phyloP scores from a whole-genome alignment of 2,888 invertebrate genomes.

The Endotricha flammealis region DNA sequence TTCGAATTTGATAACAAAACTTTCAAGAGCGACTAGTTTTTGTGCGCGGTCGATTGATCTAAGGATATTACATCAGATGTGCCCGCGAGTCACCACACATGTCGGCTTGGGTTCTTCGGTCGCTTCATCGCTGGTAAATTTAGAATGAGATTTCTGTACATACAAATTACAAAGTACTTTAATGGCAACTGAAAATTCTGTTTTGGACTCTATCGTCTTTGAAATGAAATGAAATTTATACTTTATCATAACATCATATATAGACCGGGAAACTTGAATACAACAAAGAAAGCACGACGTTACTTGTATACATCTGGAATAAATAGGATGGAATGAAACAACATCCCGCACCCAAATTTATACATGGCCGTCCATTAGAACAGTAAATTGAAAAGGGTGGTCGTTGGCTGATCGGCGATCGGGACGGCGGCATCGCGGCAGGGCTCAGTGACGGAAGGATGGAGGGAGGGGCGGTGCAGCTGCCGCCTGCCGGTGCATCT shows the following conservation, averaged over 20 bases:
- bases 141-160: conserved; percentile 19
- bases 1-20: conserved; percentile 34
- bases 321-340: conserved; percentile 9
- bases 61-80: conserved; percentile 46
- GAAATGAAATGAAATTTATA: too few relatives aligned
- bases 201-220: too few relatives aligned
- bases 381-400: conserved; percentile 35
- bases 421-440: conserved; percentile 31
- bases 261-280: too few relatives aligned
- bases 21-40: conserved; percentile 64
- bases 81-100: conserved; percentile 24
- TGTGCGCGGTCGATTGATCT: conserved; percentile 26
- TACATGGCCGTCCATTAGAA: conserved; percentile 15
- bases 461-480: conserved; percentile 67
- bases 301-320: too few relatives aligned
- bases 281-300: too few relatives aligned
- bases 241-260: too few relatives aligned
- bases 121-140: conserved; percentile 19
- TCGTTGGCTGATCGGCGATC: conserved; percentile 32
- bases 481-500: conserved; percentile 68
- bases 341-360: conserved; percentile 10
- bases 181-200: too few relatives aligned
- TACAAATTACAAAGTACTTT: too few relatives aligned
- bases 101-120: conserved; percentile 14
- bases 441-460: conserved; percentile 46